Conservation (phyloP, 2,888 invertebrate species). For the Maniola hyperantus region DNA sequence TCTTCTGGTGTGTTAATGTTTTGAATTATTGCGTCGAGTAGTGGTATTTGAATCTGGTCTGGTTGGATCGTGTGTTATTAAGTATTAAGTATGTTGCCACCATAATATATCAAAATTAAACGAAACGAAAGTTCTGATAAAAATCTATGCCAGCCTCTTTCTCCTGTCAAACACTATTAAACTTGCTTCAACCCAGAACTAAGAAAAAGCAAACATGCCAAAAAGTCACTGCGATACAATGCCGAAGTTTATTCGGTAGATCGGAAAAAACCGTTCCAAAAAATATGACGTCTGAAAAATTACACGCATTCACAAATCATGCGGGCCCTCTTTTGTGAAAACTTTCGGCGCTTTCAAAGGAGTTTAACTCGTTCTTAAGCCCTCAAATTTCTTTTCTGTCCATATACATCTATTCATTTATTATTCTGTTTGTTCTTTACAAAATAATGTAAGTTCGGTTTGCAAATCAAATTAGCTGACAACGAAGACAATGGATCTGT, state of each 20-base stretch:
- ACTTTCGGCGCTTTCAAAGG: conserved; percentile 72
- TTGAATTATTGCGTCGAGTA: too few relatives aligned
- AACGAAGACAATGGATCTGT: conserved; percentile 6
- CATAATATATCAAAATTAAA: background rate
- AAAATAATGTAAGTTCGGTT: conserved; percentile 27
- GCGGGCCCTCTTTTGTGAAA: conserved; percentile 76
- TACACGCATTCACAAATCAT: conserved; percentile 82
- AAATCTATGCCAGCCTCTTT: conserved; percentile 23
- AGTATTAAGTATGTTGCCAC: too few relatives aligned
- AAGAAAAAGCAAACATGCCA: conserved; percentile 66
- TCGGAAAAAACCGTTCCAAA: conserved; percentile 72
- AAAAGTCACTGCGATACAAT: conserved; percentile 74
- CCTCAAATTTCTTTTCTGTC: conserved; percentile 57
- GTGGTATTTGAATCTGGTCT: too few relatives aligned
- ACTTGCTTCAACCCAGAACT: conserved; percentile 65
- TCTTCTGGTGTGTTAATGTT: too few relatives aligned
- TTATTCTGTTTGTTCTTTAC: conserved; percentile 49
- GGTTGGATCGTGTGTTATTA: too few relatives aligned
- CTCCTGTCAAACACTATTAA: conserved; percentile 61
- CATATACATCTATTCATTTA: conserved; percentile 50
- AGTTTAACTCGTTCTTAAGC: conserved; percentile 72
- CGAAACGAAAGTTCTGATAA: background rate
- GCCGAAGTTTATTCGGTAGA: conserved; percentile 73
- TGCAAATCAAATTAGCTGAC: conserved; percentile 19
- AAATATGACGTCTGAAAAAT: conserved; percentile 83